These are phyloP conservation scores for Microctonus hyperodae DNA, from an alignment of 2,888 invertebrate genomes.

Conservation along the genomic window DNA sequence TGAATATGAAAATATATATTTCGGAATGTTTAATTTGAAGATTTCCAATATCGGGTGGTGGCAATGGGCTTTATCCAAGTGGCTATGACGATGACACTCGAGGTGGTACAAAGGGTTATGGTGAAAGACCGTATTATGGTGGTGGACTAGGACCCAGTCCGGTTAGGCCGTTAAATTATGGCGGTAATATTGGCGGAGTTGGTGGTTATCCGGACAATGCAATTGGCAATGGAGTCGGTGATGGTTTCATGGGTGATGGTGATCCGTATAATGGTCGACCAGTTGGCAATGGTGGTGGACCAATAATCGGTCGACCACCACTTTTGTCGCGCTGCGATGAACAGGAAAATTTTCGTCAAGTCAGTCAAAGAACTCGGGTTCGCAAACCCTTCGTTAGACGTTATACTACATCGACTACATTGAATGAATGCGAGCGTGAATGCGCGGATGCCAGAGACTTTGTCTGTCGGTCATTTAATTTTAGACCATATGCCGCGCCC, in stretches of 20 bases:
- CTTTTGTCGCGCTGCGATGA: conserved; percentile 77
- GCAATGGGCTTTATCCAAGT: conserved; percentile 42
- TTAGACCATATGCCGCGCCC: conserved; percentile 72
- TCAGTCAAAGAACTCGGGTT: conserved; percentile 79
- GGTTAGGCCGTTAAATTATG: conserved; percentile 44
- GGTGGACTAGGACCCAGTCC: conserved; percentile 44
- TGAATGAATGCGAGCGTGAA: conserved; percentile 84
- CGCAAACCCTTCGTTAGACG: conserved; percentile 80
- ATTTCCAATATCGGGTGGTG: conserved; percentile 38
- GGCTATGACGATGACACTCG: conserved; percentile 49
- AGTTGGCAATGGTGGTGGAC: conserved; percentile 59
- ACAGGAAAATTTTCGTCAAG: conserved; percentile 82
- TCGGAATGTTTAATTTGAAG: conserved; percentile 21
- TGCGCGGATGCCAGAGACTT: conserved; percentile 85
- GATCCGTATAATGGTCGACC: conserved; percentile 56
- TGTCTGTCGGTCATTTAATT: conserved; percentile 87
- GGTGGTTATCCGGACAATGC: conserved; percentile 51
- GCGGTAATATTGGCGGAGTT: conserved; percentile 27
- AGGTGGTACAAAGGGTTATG: conserved; percentile 55
- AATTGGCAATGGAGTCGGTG: conserved; percentile 58
- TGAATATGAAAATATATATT: neutral
- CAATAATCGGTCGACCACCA: conserved; percentile 62
- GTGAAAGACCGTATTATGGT: conserved; percentile 51
- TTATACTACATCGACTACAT: conserved; percentile 75
- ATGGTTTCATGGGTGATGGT: conserved; percentile 57